Evolutionary conservation across 2,888 invertebrate species (phyloP), one percentile per base, ranked within the genome.

Genomic region (Rutpela maculata): DNA sequence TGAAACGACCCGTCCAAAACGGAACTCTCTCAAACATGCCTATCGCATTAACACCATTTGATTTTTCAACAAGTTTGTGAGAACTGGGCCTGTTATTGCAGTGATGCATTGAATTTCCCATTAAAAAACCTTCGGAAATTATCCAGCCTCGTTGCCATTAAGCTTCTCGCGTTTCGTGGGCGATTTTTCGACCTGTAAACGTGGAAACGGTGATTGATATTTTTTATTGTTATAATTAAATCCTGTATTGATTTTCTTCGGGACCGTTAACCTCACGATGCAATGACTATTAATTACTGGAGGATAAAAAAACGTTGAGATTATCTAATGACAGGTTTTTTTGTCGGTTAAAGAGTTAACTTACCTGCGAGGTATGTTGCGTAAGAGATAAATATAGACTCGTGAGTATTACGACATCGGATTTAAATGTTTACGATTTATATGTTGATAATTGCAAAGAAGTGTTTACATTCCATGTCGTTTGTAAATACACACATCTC

Each of bases 321-420:
- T 18, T 65, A 43, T 43, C 43, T 43, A 43, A 65, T 38, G 65
- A 43, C 35, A 38, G 38, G 35, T 35, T 65, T 63, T n/a, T 63
- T 63, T 38, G 69, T 70, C 17, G 70, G 22, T 59, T 59, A 11
- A 22, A 31, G 9, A 38, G 31, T 69, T 55, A n/a, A 57, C 18
- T 17, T 63, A 63, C 62, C 55, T 56, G 63, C 31, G 50, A 18
- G 62, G 22, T 26, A n/a, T 35, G 22, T 63, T 74, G 50, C 67
- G 63, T 66, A 74, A 74, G 31, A 43, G 67, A 35, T 74, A 74
- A 66, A 74, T 66, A 55, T 74, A 74, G 66, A 65, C 55, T 22
- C 31, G 31, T 35, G 31, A 35, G 7, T 35, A 31, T 74, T 74
- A 55, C 73, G 38, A 22, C 60, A 74, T 74, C 50, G 59, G 22